phyloP scores from a whole-genome alignment of 2,113 vertebrate genomes.

The Meles meles region DNA sequence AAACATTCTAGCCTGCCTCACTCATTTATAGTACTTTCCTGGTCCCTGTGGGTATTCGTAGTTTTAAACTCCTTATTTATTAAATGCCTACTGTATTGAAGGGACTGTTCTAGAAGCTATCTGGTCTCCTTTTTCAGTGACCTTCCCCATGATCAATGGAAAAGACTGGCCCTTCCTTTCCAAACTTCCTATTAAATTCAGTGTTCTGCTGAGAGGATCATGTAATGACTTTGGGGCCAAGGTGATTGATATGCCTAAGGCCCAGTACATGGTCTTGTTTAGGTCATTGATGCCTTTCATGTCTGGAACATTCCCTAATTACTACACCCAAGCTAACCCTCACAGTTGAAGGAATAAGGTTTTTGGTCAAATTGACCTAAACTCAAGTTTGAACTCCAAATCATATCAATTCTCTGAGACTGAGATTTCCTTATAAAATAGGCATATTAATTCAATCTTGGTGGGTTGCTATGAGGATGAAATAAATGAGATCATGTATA shows the following conservation, averaged over 20 bases:
- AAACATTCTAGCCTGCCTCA: background rate
- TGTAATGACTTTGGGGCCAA: background rate
- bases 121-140: background rate
- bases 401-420: background rate
- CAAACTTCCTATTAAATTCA: background rate
- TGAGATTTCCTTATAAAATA: background rate
- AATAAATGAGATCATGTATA: background rate
- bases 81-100: background rate
- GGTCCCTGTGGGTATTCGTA: background rate
- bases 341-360: background rate
- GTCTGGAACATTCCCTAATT: background rate
- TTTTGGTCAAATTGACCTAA: background rate
- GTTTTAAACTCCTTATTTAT: background rate
- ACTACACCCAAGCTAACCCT: background rate
- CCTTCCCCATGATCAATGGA: background rate
- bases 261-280: background rate
- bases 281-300: background rate
- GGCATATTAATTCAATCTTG: background rate
- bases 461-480: background rate
- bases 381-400: background rate
- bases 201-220: background rate
- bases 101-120: background rate
- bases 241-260: background rate
- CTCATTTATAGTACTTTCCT: background rate
- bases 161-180: background rate